A percentile compares a stretch with the other conserved stretches of the same genome.
Evolutionary conservation across 2,797 vertebrate genomes (phyloP).

Genomic region (Danio choprae): DNA sequence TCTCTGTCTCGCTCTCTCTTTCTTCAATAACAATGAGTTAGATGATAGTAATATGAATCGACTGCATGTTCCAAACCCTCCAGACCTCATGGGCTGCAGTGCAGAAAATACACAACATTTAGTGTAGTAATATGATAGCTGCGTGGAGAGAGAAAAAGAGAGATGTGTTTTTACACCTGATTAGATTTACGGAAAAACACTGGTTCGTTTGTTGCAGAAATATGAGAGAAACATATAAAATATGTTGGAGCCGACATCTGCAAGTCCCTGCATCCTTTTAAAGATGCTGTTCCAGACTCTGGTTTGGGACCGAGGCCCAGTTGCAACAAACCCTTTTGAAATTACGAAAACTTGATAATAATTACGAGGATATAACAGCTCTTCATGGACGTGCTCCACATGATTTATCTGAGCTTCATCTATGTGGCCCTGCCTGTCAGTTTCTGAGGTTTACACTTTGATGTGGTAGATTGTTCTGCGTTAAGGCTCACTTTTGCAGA

Average conservation of each 20-base stretch:
- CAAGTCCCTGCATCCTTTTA: background rate
- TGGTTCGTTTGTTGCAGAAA: slow-evolving; percentile 51
- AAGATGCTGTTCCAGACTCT: slow-evolving; percentile 15
- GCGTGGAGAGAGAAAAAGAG: slow-evolving; percentile 26
- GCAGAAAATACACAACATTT: slow-evolving; percentile 36
- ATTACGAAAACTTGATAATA: background rate
- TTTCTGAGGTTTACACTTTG: slow-evolving; percentile 9
- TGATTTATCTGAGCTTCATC: background rate
- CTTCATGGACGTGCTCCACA: background rate
- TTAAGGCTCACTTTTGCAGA: background rate
- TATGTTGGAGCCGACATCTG: slow-evolving; percentile 37
- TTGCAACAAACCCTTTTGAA: background rate
- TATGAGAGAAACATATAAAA: slow-evolving; percentile 45
- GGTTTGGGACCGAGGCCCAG: background rate
- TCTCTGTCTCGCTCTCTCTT: background rate
- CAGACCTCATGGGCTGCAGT: slow-evolving; percentile 46
- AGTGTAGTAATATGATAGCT: slow-evolving; percentile 52
- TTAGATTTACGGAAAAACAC: slow-evolving; percentile 57
- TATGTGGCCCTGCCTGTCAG: background rate
- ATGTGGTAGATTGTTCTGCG: slow-evolving; percentile 4
- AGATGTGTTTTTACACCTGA: slow-evolving; percentile 58
- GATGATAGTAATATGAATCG: slow-evolving; percentile 36
- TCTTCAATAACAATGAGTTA: slow-evolving; percentile 24
- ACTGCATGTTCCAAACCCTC: slow-evolving; percentile 33
- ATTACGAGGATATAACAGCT: background rate